A percentile compares a stretch with the other conserved stretches of the same genome.
These are phyloP conservation scores for Musca vetustissima DNA, from an alignment of 1,140 invertebrate genomes.

Conservation along the genomic window DNA sequence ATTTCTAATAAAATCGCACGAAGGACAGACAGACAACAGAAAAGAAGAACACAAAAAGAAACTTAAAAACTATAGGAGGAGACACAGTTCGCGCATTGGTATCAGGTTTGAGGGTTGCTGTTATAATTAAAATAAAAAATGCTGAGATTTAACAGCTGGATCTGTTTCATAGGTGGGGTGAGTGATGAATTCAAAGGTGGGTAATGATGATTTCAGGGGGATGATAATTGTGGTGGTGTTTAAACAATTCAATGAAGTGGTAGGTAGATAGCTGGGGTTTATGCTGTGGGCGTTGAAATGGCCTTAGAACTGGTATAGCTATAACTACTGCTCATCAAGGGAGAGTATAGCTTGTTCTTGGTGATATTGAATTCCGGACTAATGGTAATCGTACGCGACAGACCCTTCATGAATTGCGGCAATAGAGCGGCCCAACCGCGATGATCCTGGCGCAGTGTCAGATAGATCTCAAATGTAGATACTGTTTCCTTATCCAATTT, in stretches of 20 bases:
- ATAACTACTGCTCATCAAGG: conserved; percentile 36
- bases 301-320: conserved; percentile 36
- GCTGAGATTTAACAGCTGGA: too few relatives aligned
- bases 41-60: too few relatives aligned
- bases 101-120: too few relatives aligned
- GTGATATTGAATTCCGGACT: conserved; percentile 79
- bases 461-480: conserved; percentile 81
- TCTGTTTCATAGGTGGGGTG: neutral
- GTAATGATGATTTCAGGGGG: too few relatives aligned
- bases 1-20: too few relatives aligned
- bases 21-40: too few relatives aligned
- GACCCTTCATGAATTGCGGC: conserved; percentile 84
- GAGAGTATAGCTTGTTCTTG: conserved; percentile 79
- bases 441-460: conserved; percentile 80
- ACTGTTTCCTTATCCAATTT: conserved; percentile 80
- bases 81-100: too few relatives aligned
- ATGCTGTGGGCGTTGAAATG: conserved; percentile 43
- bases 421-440: conserved; percentile 80
- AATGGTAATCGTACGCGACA: conserved; percentile 74
- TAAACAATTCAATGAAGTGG: neutral
- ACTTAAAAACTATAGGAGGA: too few relatives aligned
- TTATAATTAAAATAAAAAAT: too few relatives aligned
- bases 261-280: conserved; percentile 26
- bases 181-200: neutral
- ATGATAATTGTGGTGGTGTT: too few relatives aligned